These are phyloP conservation scores for Cuculus canorus DNA, from an alignment of 2,797 vertebrate genomes.

Conservation along the genomic window DNA sequence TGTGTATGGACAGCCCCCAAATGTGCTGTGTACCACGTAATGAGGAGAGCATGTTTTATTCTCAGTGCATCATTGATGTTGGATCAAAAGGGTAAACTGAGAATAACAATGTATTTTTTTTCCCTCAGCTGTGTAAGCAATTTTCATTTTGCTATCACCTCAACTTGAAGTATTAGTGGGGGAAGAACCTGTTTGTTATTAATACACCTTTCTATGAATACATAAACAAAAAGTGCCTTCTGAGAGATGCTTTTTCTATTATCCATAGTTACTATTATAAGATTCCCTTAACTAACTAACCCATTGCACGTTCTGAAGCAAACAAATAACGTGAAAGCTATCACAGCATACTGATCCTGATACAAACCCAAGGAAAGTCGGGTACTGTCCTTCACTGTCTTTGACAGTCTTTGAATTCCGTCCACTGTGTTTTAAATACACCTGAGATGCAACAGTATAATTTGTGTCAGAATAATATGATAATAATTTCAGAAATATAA, in stretches of 20 bases:
- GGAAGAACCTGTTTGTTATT: background rate
- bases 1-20: background rate
- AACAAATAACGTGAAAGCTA: background rate
- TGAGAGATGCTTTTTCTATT: background rate
- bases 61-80: background rate
- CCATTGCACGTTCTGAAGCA: background rate
- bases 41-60: background rate
- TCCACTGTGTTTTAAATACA: background rate
- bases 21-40: background rate
- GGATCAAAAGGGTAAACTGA: background rate
- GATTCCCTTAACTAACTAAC: background rate
- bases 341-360: background rate
- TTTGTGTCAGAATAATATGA: background rate
- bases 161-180: background rate
- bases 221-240: background rate
- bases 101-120: background rate
- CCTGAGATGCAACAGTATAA: background rate
- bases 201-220: background rate
- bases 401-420: conserved; percentile 4
- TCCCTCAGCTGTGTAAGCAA: background rate
- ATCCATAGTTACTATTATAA: background rate
- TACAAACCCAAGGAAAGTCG: background rate
- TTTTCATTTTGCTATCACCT: background rate
- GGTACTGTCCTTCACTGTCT: conserved; percentile 26
- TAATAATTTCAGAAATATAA: conserved; percentile 13